Base-by-base conservation (phyloP, 2,888 invertebrate species). In the Tridacna gigas region DNA sequence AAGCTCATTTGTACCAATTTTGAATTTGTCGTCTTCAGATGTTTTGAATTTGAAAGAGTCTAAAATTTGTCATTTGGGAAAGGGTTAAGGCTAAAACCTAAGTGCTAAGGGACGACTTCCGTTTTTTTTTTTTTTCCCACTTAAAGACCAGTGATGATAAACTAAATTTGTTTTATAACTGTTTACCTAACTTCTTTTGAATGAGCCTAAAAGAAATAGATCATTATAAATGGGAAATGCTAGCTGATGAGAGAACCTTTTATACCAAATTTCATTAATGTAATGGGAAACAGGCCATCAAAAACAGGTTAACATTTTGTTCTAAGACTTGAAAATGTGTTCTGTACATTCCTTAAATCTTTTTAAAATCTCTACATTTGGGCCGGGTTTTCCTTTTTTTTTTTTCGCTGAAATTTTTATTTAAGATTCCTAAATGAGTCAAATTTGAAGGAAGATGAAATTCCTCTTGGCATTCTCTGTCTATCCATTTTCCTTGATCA, bases 171-270 rank as follows among this genome's bases (percentile, higher is more conserved):
- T 71, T 51, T 71, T 63, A 47, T 71, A 47, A 71, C 51, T 51
- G n/a, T 26, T 22, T 5, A 47, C 51, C 71, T 71, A 71, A 71
- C 71, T 51, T 71, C 22, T 71, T 71, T 71, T 51, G 71, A 71
- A 71, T 51, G 71, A 51, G 63, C 20, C 63, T 56, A 78, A 78
- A 71, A 63, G 71, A 51, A n/a, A 78, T 78, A 73, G 60, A 78
- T 78, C 63, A 78, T 78, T 45, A 11, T 22, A 73, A 78, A 78
- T 78, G 78, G 60, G 45, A 73, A 78, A 48, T 60, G 22, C 61
- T 47, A 3, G 45, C 28, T 26, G 48, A 78, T 78, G 71, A 60
- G 75, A 75, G 25, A 63, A 37, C 26, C 37, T 37, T 71, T 48
- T 71, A 51, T 71, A 71, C 71, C 25, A 71, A 71, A 71, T 71